Evolutionary conservation across 64 coral and sea anemone species (phyloP).

Genomic region (Exaiptasia diaphana): DNA sequence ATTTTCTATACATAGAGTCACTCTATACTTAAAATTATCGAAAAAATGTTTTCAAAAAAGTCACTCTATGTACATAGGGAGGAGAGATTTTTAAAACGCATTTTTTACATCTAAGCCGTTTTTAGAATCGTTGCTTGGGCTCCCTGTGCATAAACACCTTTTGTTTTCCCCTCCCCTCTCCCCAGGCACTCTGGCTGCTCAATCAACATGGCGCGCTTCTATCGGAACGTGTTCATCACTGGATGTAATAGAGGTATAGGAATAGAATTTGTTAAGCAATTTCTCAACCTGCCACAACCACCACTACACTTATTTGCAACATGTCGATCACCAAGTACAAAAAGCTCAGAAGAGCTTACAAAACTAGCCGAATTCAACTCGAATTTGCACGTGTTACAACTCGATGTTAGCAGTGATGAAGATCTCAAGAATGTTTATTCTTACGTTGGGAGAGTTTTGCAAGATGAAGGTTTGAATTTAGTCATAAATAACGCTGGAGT

Average conservation of each 20-base stretch:
- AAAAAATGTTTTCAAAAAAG: too few species aligned
- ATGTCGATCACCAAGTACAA: constrained; percentile 5
- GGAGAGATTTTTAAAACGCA: too few species aligned
- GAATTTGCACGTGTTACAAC: constrained; percentile 38
- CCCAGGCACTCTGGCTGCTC: neutral
- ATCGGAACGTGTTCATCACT: constrained; percentile 39
- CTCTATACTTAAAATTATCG: too few species aligned
- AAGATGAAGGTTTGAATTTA: neutral
- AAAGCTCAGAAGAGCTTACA: neutral
- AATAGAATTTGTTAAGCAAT: constrained; percentile 47
- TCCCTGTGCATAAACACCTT: neutral
- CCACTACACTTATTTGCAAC: constrained; percentile 30
- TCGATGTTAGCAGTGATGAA: constrained; percentile 23
- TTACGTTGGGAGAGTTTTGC: neutral
- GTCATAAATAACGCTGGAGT: constrained; percentile 54
- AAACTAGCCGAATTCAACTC: neutral
- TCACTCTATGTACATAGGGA: too few species aligned
- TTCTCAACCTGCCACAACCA: neutral
- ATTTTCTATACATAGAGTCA: too few species aligned
- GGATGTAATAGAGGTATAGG: constrained; percentile 62
- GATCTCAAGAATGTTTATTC: neutral
- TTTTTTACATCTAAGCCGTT: too few species aligned
- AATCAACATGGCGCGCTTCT: neutral
- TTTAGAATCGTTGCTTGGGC: neutral
- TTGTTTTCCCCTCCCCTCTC: neutral